Percentiles rank a stretch among this genome's conserved stretches.
Conservation (phyloP, 2,888 invertebrate species). For the Bombyx huttoni region DNA sequence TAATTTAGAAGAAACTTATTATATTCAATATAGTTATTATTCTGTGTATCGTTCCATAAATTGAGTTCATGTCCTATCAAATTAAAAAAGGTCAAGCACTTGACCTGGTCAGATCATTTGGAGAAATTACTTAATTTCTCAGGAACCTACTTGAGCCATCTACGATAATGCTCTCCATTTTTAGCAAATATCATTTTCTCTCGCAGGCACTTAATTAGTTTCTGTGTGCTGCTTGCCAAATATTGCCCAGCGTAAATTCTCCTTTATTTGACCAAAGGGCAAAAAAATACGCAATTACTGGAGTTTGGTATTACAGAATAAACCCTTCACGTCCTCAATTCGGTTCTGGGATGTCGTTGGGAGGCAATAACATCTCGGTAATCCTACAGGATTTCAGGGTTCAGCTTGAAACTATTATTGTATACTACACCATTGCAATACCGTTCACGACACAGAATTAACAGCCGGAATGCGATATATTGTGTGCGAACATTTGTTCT, state of each 20-base stretch:
- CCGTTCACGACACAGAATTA: slow-evolving; percentile 38
- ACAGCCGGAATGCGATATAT: slow-evolving; percentile 48
- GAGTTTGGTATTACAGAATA: slow-evolving; percentile 40
- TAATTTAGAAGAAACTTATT: not conserved
- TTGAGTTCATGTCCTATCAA: not conserved
- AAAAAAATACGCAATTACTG: slow-evolving; percentile 26
- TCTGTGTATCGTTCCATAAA: not conserved
- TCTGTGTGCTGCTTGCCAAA: not conserved
- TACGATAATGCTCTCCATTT: not conserved
- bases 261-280: slow-evolving; percentile 6
- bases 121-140: not conserved
- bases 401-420: slow-evolving; percentile 29
- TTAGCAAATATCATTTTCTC: too few relatives aligned
- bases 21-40: not conserved
- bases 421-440: slow-evolving; percentile 34
- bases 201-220: not conserved
- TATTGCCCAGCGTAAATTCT: not conserved
- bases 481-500: slow-evolving; percentile 26
- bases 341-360: slow-evolving; percentile 2
- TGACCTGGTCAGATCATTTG: not conserved
- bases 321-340: slow-evolving; percentile 21
- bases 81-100: slow-evolving; percentile 2
- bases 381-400: slow-evolving; percentile 38
- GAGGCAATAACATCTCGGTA: slow-evolving; percentile 45
- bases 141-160: not conserved